Conservation (phyloP, 2,888 invertebrate species). For the Aelia acuminata region DNA sequence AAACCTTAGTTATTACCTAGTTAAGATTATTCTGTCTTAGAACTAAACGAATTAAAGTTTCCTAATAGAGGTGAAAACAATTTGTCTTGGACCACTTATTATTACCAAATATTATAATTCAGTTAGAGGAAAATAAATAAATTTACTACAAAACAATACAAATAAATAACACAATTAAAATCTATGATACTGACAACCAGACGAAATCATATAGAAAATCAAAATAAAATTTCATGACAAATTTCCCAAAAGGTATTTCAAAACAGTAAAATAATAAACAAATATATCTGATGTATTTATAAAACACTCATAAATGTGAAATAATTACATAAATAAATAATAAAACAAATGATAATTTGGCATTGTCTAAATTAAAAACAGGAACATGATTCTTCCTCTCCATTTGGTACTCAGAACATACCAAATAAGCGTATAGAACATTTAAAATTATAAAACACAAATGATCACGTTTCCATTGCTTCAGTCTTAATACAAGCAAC, state of each 20-base stretch:
- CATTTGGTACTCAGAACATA: conserved; percentile 30
- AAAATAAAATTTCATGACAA: not conserved
- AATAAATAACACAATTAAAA: conserved; percentile 12
- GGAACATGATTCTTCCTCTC: conserved; percentile 41
- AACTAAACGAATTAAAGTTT: conserved; percentile 15
- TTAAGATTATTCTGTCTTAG: not conserved
- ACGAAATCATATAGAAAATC: not conserved
- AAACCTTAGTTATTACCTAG: not conserved
- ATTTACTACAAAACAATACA: not conserved
- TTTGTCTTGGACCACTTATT: conserved; percentile 27
- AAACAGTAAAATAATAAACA: not conserved
- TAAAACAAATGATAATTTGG: conserved; percentile 45
- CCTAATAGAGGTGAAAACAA: not conserved
- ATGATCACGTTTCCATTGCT: conserved; percentile 53
- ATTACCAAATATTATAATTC: not conserved
- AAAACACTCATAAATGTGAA: not conserved
- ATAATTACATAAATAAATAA: conserved; percentile 41
- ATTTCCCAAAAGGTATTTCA: not conserved
- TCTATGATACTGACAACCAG: not conserved
- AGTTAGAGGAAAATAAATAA: not conserved
- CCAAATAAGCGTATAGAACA: conserved; percentile 22
- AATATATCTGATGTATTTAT: conserved; percentile 25
- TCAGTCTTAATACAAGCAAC: conserved; percentile 56
- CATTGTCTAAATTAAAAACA: conserved; percentile 41
- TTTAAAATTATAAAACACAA: conserved; percentile 40